Percentiles rank a stretch among this genome's conserved stretches.
Evolutionary conservation across 37 sponge, comb jelly and placozoan genomes (phyloP).

Genomic region (Crambe crambe): DNA sequence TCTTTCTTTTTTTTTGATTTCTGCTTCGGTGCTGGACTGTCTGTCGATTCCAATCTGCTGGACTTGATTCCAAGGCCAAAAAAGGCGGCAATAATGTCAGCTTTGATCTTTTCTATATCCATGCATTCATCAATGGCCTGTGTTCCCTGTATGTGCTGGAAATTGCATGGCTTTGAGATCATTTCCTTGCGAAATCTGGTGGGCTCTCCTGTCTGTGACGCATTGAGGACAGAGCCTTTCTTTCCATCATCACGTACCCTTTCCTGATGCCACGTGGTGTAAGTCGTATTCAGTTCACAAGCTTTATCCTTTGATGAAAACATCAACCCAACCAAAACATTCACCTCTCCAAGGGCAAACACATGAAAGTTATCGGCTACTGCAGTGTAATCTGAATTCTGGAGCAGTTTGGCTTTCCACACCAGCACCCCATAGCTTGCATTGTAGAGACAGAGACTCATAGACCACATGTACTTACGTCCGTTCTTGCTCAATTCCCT

Average conservation of each 20-base stretch:
- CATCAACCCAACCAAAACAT: slow-evolving; percentile 57
- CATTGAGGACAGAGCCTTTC: slow-evolving; percentile 3
- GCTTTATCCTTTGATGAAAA: slow-evolving; percentile 43
- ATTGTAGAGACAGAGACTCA: slow-evolving; percentile 62
- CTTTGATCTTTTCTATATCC: slow-evolving; percentile 75
- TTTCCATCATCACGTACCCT: slow-evolving; percentile 45
- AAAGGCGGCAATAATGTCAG: slow-evolving; percentile 38
- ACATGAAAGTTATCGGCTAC: slow-evolving; percentile 77
- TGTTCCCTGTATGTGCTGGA: slow-evolving; percentile 79
- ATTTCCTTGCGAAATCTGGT: slow-evolving; percentile 51
- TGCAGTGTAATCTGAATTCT: slow-evolving; percentile 58
- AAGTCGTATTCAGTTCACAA: slow-evolving; percentile 35
- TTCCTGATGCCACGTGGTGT: slow-evolving; percentile 62
- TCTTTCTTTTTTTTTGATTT: slow-evolving; percentile 44
- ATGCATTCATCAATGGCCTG: slow-evolving; percentile 74
- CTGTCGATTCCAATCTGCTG: background rate
- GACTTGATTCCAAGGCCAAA: slow-evolving; percentile 29
- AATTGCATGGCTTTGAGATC: slow-evolving; percentile 85
- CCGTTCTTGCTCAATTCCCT: slow-evolving; percentile 50
- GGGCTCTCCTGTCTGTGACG: background rate
- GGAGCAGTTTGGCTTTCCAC: slow-evolving; percentile 59
- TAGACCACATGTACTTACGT: slow-evolving; percentile 50
- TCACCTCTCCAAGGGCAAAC: slow-evolving; percentile 50
- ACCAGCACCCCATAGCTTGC: slow-evolving; percentile 63
- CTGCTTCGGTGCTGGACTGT: background rate